These are phyloP conservation scores for Ormyrus nitidulus DNA, from an alignment of 2,888 invertebrate species.

Conservation along the genomic window DNA sequence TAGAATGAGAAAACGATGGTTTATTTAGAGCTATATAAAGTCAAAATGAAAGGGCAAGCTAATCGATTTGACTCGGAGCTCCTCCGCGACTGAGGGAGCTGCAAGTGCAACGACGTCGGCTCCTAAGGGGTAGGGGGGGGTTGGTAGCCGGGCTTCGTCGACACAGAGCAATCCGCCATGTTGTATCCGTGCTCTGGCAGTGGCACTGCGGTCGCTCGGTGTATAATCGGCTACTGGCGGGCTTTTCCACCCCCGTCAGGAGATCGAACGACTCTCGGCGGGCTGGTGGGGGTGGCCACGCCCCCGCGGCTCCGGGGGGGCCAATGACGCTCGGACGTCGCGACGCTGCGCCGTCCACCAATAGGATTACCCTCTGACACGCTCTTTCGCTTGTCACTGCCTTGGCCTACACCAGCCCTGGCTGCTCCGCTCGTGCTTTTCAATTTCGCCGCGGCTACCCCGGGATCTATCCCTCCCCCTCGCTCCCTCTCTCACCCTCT, in stretches of 20 bases:
- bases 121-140: no score
- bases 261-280: slow-evolving; percentile 14
- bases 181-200: slow-evolving; percentile 65
- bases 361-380: slow-evolving; percentile 76
- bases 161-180: slow-evolving; percentile 65
- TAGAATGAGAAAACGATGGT: no score
- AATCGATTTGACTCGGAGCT: no score
- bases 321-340: slow-evolving; percentile 72
- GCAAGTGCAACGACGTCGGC: no score
- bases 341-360: slow-evolving; percentile 74
- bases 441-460: slow-evolving; percentile 29
- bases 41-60: no score
- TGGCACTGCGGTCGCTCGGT: slow-evolving; percentile 53
- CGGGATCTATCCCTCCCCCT: not conserved
- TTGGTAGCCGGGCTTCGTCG: no score
- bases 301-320: slow-evolving; percentile 64
- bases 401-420: not conserved
- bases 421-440: slow-evolving; percentile 28
- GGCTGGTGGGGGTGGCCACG: slow-evolving; percentile 63
- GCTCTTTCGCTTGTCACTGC: slow-evolving; percentile 68
- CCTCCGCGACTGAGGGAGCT: no score
- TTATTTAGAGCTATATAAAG: no score
- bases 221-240: slow-evolving; percentile 33
- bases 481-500: not conserved
- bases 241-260: slow-evolving; percentile 55